Evolutionary conservation across 2,113 vertebrate species (phyloP), one percentile per base, ranked within the genome.

Genomic region (Corydoras sp.): DNA sequence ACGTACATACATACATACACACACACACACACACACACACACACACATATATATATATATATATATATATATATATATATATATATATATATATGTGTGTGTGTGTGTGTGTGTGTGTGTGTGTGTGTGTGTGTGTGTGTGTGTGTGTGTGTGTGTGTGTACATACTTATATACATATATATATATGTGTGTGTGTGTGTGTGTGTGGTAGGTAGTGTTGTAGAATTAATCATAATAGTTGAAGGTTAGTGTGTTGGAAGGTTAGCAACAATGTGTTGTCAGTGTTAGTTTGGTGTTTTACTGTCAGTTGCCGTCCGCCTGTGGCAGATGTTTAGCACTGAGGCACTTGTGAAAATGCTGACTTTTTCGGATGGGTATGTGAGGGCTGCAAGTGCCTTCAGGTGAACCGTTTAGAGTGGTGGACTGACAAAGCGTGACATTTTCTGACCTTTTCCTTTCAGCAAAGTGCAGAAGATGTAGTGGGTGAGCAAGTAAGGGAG

Each of bases 381-480:
- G 60, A 58, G 53, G 49, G 14, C 58, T 58, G 65, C 15, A 14
- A 7, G 30, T 58, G 48, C 69, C 71, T 51, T 58, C 60, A 69
- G 72, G 66, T 58, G 67, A 71, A 55, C 8, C 6, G 12, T 61
- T 58, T 30, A 68, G 62, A 51, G 59, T 68, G 18, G 50, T 65
- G 60, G 56, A 75, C 65, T 63, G 56, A 76, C 60, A 71, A 62
- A 64, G 60, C 49, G 12, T 71, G 58, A 75, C 69, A 67, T 67
- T 76, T 61, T 67, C 71, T 76, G 68, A 76, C 76, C 76, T 78
- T 81, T 68, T 73, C 56, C 64, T 49, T 68, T 67, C 29, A 61
- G 64, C 53, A 29, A 10, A 62, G 63, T 24, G 3, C 51, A 9
- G 49, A 58, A 54, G 51, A 49, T 58, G 72, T 29, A 3, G 56